A percentile compares a stretch with the other conserved stretches of the same genome.
phyloP scores from a whole-genome alignment of 2,797 vertebrate species.

The Thripadectes ignobilis region DNA sequence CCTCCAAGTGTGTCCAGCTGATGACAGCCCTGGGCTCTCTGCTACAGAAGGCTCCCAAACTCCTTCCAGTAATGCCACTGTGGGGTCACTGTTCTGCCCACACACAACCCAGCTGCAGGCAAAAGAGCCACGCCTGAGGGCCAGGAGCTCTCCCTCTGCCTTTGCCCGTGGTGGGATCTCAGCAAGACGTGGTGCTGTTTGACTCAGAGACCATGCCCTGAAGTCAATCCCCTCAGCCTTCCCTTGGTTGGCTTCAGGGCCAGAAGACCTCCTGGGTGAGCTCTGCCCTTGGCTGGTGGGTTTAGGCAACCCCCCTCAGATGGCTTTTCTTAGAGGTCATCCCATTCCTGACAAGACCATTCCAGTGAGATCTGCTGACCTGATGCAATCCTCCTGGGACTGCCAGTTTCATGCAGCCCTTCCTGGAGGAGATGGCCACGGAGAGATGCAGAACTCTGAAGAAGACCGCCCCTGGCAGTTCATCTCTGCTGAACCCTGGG shows the following conservation, averaged over 20 bases:
- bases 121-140: not conserved
- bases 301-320: not conserved
- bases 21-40: not conserved
- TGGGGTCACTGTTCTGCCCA: not conserved
- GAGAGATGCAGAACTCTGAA: not conserved
- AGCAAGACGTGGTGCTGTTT: not conserved
- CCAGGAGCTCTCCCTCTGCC: not conserved
- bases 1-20: not conserved
- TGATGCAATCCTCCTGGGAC: not conserved
- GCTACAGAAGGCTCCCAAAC: not conserved
- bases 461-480: not conserved
- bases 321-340: not conserved
- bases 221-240: not conserved
- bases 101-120: not conserved
- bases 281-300: not conserved
- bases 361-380: not conserved
- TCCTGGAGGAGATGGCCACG: not conserved
- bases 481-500: rapidly evolving
- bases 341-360: not conserved
- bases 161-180: not conserved
- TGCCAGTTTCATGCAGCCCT: rapidly evolving
- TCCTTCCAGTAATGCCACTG: not conserved
- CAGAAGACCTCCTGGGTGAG: not conserved
- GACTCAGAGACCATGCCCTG: not conserved
- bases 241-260: not conserved